These are phyloP conservation scores for Sardinella longiceps DNA, from an alignment of 2,797 vertebrate genomes.

Conservation along the genomic window DNA sequence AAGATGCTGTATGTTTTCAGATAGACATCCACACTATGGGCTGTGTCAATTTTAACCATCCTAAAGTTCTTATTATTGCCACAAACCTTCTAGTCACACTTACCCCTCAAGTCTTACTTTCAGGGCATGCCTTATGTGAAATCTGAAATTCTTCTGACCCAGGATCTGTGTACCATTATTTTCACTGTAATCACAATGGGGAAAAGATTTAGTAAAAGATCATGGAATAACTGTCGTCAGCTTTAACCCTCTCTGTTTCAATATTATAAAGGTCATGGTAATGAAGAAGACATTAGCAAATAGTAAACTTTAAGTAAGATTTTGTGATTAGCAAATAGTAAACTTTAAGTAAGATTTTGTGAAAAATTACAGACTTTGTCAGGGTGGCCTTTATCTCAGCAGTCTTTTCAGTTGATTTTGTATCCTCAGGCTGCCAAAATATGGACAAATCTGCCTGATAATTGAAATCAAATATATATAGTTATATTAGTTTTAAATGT, in stretches of 20 bases:
- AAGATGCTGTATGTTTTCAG: not conserved
- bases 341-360: not conserved
- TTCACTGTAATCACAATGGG: slow-evolving; percentile 47
- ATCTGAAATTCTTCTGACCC: slow-evolving; percentile 42
- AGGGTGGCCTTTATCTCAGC: slow-evolving; percentile 62
- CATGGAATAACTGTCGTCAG: too few species aligned
- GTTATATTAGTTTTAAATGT: not conserved
- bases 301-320: not conserved
- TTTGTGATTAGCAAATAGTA: not conserved
- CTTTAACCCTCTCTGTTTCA: too few species aligned
- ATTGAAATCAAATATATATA: not conserved
- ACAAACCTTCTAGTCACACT: slow-evolving; percentile 25
- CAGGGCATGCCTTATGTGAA: slow-evolving; percentile 53
- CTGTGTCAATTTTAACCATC: not conserved
- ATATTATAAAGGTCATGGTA: too few species aligned
- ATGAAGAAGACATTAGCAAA: not conserved
- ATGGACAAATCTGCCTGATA: slow-evolving; percentile 62
- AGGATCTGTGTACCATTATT: slow-evolving; percentile 46
- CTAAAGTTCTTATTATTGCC: not conserved
- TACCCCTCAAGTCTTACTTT: slow-evolving; percentile 54
- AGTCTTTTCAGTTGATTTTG: slow-evolving; percentile 49
- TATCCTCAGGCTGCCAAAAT: slow-evolving; percentile 68
- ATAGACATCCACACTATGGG: not conserved
- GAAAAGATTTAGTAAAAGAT: not conserved
- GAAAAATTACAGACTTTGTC: slow-evolving; percentile 65